phyloP scores from a whole-genome alignment of 2,888 invertebrate species.

The Meganola albula region DNA sequence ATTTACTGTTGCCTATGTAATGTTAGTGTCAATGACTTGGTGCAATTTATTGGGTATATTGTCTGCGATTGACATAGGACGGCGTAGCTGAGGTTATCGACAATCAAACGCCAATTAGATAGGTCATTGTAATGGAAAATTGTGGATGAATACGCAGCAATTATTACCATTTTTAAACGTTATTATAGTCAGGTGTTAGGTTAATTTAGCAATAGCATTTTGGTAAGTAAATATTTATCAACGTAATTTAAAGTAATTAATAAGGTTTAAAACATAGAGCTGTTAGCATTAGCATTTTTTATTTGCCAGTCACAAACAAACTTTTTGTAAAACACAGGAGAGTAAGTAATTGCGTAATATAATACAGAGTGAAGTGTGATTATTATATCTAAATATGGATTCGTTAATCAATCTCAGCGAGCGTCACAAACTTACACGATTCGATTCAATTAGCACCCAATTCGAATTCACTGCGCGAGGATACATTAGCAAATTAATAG shows the following conservation, averaged over 20 bases:
- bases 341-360: no score
- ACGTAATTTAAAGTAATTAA: no score
- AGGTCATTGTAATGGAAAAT: constrained; percentile 32
- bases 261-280: no score
- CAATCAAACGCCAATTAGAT: constrained; percentile 37
- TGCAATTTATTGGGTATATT: constrained; percentile 59
- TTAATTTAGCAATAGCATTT: no score
- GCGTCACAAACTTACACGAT: constrained; percentile 28
- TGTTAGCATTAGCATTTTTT: no score
- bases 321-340: no score
- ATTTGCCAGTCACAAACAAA: no score
- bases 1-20: constrained; percentile 63
- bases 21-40: constrained; percentile 66
- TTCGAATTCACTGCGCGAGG: constrained; percentile 40
- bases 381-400: not conserved
- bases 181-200: no score
- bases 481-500: constrained; percentile 57
- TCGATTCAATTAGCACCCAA: constrained; percentile 36
- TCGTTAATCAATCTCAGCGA: constrained; percentile 32
- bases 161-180: no score
- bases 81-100: constrained; percentile 38
- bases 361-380: no score
- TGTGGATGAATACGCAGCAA: no score
- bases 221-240: no score
- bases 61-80: constrained; percentile 38